Percentiles rank a stretch among this genome's conserved stretches.
These are phyloP conservation scores for Ivindomyrus marchei DNA, from an alignment of 2,113 vertebrate species.

Conservation along the genomic window DNA sequence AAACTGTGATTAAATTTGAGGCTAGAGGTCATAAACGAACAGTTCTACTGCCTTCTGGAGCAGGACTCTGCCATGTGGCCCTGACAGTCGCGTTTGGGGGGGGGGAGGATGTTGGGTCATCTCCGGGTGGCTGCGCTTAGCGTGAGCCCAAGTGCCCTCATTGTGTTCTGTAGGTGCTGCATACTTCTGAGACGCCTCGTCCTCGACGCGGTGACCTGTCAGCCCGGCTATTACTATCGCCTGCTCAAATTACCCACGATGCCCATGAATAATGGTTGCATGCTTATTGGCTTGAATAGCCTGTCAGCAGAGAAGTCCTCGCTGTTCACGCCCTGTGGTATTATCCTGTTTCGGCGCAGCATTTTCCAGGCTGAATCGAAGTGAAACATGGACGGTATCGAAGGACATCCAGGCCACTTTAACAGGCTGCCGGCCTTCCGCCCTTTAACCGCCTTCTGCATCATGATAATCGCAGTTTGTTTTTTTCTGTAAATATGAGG, in stretches of 20 bases:
- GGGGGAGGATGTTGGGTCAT: neutral
- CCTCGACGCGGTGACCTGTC: neutral
- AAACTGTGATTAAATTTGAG: slow-evolving; percentile 5
- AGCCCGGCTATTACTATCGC: neutral
- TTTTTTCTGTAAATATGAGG: neutral
- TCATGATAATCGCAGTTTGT: neutral
- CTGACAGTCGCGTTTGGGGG: neutral
- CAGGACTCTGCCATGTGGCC: neutral
- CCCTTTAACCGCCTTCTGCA: neutral
- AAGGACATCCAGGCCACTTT: neutral
- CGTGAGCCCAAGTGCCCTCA: neutral
- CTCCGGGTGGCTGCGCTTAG: neutral
- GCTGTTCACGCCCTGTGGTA: neutral
- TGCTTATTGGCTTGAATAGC: neutral
- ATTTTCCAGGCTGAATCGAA: neutral
- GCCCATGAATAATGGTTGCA: no score
- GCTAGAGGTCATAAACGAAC: slow-evolving; percentile 4
- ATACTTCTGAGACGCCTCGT: neutral
- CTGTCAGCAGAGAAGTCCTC: neutral
- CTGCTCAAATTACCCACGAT: neutral
- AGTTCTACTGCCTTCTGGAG: neutral
- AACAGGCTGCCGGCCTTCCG: neutral
- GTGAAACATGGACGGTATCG: neutral
- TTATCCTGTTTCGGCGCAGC: neutral
- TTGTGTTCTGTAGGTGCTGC: neutral